Percentiles rank a stretch among this genome's conserved stretches.
phyloP scores from a whole-genome alignment of 2,797 vertebrate species.

The Phoxinus dragarum region DNA sequence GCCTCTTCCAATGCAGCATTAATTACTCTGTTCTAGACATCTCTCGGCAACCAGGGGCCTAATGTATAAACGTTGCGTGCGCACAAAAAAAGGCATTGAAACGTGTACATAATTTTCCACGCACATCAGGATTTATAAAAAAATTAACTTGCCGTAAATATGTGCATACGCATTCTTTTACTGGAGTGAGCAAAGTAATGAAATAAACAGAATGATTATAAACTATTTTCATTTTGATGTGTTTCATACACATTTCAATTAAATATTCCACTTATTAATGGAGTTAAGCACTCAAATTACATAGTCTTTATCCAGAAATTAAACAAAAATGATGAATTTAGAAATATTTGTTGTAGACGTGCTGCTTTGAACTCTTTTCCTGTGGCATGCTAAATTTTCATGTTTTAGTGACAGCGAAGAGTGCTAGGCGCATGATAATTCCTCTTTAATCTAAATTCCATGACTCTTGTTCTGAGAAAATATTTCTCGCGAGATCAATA shows the following conservation, averaged over 20 bases:
- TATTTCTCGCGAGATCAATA: not conserved
- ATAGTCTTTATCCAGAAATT: not conserved
- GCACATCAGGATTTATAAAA: not conserved
- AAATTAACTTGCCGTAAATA: not conserved
- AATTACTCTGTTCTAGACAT: not conserved
- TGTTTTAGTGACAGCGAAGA: not conserved
- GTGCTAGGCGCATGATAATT: not conserved
- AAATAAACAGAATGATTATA: too few species aligned
- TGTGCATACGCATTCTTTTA: too few species aligned
- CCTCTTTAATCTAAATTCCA: too few species aligned
- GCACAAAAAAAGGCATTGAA: not conserved
- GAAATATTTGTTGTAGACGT: not conserved
- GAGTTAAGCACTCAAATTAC: not conserved
- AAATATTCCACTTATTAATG: not conserved
- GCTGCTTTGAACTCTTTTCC: not conserved
- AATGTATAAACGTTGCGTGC: not conserved
- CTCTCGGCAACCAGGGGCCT: not conserved
- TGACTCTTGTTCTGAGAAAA: not conserved
- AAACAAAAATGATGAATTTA: not conserved
- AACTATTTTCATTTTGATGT: too few species aligned
- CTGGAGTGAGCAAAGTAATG: too few species aligned
- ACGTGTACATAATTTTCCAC: not conserved
- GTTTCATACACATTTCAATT: too few species aligned
- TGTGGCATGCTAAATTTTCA: not conserved
- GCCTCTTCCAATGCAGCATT: constrained; percentile 65